Conservation (phyloP, 1,140 invertebrate species). For the Lasaia peninsularis region DNA sequence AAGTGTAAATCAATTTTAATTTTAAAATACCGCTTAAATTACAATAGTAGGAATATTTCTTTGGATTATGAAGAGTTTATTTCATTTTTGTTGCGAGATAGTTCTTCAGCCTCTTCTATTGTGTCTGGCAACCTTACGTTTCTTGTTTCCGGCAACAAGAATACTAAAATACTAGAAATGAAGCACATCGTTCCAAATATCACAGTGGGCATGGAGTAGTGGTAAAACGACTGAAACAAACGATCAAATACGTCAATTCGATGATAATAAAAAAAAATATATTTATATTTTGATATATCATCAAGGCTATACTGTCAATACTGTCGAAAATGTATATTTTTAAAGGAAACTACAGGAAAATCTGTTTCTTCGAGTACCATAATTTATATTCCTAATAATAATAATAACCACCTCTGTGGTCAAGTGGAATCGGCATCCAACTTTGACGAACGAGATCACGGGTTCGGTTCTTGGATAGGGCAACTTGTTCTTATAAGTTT, state of each 20-base stretch:
- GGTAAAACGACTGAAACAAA: slow-evolving; percentile 52
- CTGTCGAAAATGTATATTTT: too few species aligned
- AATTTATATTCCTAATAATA: too few species aligned
- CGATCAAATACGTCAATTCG: background rate
- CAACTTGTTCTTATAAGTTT: too few species aligned
- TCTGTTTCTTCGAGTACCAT: too few species aligned
- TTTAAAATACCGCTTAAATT: background rate
- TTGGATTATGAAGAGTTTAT: slow-evolving; percentile 18
- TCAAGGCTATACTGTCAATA: too few species aligned
- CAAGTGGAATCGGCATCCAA: too few species aligned
- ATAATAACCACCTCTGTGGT: too few species aligned
- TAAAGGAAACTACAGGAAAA: too few species aligned
- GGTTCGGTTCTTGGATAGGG: too few species aligned
- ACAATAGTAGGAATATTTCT: background rate
- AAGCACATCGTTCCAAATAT: slow-evolving; percentile 83
- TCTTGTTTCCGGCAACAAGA: slow-evolving; percentile 85
- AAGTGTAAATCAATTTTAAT: too few species aligned
- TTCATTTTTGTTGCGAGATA: slow-evolving; percentile 45
- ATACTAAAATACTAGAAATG: slow-evolving; percentile 79
- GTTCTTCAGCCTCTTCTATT: slow-evolving; percentile 84
- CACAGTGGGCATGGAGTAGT: slow-evolving; percentile 80
- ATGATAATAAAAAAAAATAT: background rate
- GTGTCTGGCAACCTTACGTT: slow-evolving; percentile 85
- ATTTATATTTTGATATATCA: too few species aligned
- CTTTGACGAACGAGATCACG: too few species aligned